Base-by-base conservation (phyloP, 1,140 invertebrate species). In the Hypsibius dujardini region DNA sequence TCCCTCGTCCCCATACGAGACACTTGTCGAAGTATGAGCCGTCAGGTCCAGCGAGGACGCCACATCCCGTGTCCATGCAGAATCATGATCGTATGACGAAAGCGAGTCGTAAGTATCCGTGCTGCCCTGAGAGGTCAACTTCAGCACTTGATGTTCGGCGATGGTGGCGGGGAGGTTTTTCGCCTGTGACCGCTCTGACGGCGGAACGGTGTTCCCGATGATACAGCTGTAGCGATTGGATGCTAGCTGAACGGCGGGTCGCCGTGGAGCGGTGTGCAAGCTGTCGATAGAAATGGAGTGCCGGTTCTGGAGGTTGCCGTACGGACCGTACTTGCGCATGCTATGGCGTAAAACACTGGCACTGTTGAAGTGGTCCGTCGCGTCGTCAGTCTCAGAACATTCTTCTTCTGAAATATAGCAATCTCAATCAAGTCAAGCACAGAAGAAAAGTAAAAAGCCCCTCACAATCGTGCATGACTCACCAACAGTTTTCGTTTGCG, bases 291-390 rank as follows among this genome's bases (percentile, higher is more conserved):
- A 67, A 3, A 67, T 67, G 12, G 62, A 67, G 42, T 67, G 7
- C 7, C 62, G 62, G 7, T 42, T 7, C 7, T 7, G 50, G 50
- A 14, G 3, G 3, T 42, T 42, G 7, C 3, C 7, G 42, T 67
- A 67, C 7, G 62, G 62, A 14, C 62, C 62, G 62, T 67, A 67
- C 62, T 67, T 67, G 3, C 62, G 62, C 62, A 67, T 67, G 42
- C 62, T 67, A 42, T 67, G 12, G 3, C 62, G 62, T 67, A 67
- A 67, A 67, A 14, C 62, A 42, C 42, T 67, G 62, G 62, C 62
- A 67, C 62, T 67, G 42, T 67, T 67, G 3, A 67, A 42, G 3
- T 67, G 3, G 7, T 3, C 62, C 7, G 62, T 67, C 7, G 42
- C 62, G 42, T 67, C 62, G 3, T 7, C 7, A 42, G 50, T 56